Evolutionary conservation across 2,888 invertebrate species (phyloP).

Genomic region (Corbicula japonica): DNA sequence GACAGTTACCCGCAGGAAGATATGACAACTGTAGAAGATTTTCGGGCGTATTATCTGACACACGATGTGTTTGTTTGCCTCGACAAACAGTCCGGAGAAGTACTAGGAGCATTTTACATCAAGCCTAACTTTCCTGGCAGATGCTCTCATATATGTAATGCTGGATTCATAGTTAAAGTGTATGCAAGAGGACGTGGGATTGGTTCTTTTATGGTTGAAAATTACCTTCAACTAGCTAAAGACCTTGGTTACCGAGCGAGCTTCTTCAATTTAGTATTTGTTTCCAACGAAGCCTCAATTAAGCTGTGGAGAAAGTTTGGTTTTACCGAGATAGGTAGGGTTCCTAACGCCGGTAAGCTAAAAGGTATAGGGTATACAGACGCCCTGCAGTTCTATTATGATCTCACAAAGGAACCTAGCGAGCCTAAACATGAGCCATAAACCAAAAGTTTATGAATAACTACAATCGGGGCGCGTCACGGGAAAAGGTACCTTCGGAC

Average conservation of each 20-base stretch:
- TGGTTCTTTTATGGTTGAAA: slow-evolving; percentile 65
- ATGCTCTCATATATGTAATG: slow-evolving; percentile 73
- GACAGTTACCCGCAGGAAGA: slow-evolving; percentile 70
- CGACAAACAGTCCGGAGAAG: slow-evolving; percentile 48
- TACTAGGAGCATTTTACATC: slow-evolving; percentile 72
- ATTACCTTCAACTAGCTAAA: slow-evolving; percentile 67
- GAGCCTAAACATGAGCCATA: no score
- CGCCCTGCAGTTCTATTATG: slow-evolving; percentile 74
- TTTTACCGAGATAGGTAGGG: slow-evolving; percentile 68
- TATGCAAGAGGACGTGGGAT: slow-evolving; percentile 64
- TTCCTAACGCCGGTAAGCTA: slow-evolving; percentile 75
- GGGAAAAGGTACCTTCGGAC: no score
- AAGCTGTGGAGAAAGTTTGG: slow-evolving; percentile 68
- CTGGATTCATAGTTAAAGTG: slow-evolving; percentile 69
- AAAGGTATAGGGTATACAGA: slow-evolving; percentile 67
- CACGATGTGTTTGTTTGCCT: slow-evolving; percentile 71
- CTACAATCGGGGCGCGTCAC: no score
- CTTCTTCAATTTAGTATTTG: slow-evolving; percentile 75
- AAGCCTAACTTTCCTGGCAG: slow-evolving; percentile 78
- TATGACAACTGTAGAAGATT: slow-evolving; percentile 65
- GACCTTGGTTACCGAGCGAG: slow-evolving; percentile 73
- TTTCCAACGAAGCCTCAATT: slow-evolving; percentile 64
- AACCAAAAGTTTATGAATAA: no score
- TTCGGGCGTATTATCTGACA: slow-evolving; percentile 68
- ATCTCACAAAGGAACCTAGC: slow-evolving; percentile 67